Conservation (phyloP, 92 coral and sea anemone species). For the Palythoa caribaeorum region DNA sequence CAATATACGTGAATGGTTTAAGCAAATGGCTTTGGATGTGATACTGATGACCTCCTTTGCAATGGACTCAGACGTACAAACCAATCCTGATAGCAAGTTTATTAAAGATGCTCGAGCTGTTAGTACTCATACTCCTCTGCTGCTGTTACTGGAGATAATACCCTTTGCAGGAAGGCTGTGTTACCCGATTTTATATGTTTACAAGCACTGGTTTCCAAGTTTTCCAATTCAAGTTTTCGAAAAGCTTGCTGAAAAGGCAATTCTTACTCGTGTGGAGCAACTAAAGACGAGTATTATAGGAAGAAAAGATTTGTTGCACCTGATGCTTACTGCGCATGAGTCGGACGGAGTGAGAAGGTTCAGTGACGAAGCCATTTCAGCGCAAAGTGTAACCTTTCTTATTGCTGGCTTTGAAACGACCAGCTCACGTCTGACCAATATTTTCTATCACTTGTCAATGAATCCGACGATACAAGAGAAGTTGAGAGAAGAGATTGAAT, state of each 20-base stretch:
- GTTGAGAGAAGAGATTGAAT: slow-evolving; percentile 5
- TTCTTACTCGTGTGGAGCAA: neutral
- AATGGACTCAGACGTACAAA: neutral
- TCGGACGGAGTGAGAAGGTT: neutral
- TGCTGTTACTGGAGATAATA: neutral
- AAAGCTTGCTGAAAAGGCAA: neutral
- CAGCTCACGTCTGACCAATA: neutral
- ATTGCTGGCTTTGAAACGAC: slow-evolving; percentile 11
- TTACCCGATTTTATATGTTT: neutral
- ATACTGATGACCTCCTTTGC: neutral
- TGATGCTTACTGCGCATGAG: slow-evolving; percentile 1
- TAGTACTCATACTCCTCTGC: neutral
- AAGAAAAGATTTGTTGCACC: slow-evolving; percentile 1
- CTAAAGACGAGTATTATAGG: neutral
- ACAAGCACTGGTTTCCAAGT: neutral
- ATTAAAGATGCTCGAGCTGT: neutral
- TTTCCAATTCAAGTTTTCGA: neutral
- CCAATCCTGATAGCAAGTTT: too few relatives aligned
- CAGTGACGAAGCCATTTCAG: neutral
- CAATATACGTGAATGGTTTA: neutral
- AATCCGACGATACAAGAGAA: slow-evolving; percentile 10
- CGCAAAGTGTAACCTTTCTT: neutral
- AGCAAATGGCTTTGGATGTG: neutral
- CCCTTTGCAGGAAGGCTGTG: neutral
- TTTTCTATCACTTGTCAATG: neutral